These are phyloP conservation scores for Pegea sp. DNA, from an alignment of 23 tunicate species.

Conservation along the genomic window DNA sequence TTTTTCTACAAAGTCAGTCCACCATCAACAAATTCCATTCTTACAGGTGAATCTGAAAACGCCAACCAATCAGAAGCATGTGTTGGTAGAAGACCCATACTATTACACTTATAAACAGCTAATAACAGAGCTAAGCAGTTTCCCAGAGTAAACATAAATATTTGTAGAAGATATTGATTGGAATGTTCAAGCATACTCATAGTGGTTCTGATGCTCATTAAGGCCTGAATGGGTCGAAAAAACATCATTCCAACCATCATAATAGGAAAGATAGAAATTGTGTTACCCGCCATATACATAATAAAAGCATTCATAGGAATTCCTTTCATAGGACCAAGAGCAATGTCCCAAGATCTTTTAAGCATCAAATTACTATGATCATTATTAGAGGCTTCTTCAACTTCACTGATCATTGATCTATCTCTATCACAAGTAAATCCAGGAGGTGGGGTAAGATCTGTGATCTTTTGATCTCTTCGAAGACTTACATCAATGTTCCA, in stretches of 20 bases:
- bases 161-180: constrained; percentile 41
- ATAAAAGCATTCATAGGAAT: constrained; percentile 94
- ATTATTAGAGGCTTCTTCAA: too few species aligned
- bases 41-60: constrained; percentile 32
- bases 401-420: too few species aligned
- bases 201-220: constrained; percentile 56
- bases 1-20: constrained; percentile 28
- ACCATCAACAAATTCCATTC: constrained; percentile 52
- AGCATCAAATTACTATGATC: constrained; percentile 29
- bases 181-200: constrained; percentile 51
- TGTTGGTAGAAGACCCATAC: constrained; percentile 93
- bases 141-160: constrained; percentile 50
- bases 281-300: constrained; percentile 95
- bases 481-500: background rate
- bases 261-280: constrained; percentile 93
- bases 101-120: constrained; percentile 86
- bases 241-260: constrained; percentile 99
- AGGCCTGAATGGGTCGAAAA: constrained; percentile 68
- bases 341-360: constrained; percentile 90
- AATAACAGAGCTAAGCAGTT: constrained; percentile 55
- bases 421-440: too few species aligned
- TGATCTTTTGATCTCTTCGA: background rate
- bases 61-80: constrained; percentile 96
- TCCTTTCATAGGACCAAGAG: constrained; percentile 70
- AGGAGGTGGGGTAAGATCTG: background rate